Conservation (phyloP, 2,113 vertebrate genomes). For the Apodemus sylvaticus region DNA sequence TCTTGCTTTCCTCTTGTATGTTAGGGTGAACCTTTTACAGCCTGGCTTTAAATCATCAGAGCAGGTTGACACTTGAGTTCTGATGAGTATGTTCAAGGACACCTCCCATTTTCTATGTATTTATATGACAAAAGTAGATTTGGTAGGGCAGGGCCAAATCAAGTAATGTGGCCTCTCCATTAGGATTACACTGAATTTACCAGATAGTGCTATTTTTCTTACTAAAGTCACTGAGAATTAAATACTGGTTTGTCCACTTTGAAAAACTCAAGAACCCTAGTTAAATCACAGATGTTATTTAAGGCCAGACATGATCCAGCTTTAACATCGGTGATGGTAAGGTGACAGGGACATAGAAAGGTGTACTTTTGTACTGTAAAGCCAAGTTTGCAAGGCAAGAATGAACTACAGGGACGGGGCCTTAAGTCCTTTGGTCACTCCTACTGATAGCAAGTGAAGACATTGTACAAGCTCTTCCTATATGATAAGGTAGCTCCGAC, state of each 20-base stretch:
- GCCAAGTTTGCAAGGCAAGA: conserved; percentile 10
- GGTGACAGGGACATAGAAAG: background rate
- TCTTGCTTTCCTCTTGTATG: conserved; percentile 24
- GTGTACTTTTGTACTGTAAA: background rate
- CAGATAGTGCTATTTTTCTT: background rate
- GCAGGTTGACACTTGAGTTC: background rate
- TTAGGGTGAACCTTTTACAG: background rate
- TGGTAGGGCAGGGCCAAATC: background rate
- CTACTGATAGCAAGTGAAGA: background rate
- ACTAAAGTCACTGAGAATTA: conserved; percentile 1
- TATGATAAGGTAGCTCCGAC: background rate
- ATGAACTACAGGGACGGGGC: background rate
- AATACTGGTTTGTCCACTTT: background rate
- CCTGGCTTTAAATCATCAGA: conserved; percentile 46
- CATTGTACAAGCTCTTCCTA: background rate
- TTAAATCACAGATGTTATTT: background rate
- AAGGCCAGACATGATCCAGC: background rate
- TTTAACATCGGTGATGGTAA: background rate
- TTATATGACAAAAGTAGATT: background rate
- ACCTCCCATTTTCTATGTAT: background rate
- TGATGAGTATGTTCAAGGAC: background rate
- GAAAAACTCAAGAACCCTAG: background rate
- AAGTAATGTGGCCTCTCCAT: background rate
- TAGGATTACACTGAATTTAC: background rate
- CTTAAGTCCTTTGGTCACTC: background rate